A percentile compares a stretch with the other conserved stretches of the same genome.
These are phyloP conservation scores for Hippocampus kuda DNA, from an alignment of 2,797 vertebrate genomes.

Conservation along the genomic window DNA sequence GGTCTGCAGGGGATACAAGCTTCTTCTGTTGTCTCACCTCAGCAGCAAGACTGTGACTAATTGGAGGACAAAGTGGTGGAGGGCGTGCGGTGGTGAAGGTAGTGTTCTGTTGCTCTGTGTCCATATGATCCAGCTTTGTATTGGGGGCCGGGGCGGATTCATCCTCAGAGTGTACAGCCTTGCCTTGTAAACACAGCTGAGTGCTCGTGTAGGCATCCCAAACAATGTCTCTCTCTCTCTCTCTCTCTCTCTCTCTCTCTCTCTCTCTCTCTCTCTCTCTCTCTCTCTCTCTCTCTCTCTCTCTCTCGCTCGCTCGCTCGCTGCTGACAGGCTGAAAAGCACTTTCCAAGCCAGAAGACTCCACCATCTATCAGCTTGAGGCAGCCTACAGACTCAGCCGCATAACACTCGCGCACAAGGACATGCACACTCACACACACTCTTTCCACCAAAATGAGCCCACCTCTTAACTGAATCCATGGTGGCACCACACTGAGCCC, in stretches of 20 bases:
- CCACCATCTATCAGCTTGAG: slow-evolving; percentile 47
- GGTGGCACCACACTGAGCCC: slow-evolving; percentile 39
- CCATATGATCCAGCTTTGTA: slow-evolving; percentile 24
- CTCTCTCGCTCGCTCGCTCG: slow-evolving; percentile 24
- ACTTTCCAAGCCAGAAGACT: slow-evolving; percentile 35
- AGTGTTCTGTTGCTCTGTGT: slow-evolving; percentile 30
- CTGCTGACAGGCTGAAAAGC: slow-evolving; percentile 39
- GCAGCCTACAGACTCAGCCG: slow-evolving; percentile 23
- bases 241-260: slow-evolving; percentile 13
- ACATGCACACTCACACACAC: slow-evolving; percentile 27
- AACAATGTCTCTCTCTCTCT: slow-evolving; percentile 40
- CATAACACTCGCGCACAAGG: background rate
- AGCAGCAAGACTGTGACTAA: slow-evolving; percentile 45
- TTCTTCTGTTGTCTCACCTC: slow-evolving; percentile 56
- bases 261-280: slow-evolving; percentile 23
- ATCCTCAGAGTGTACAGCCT: slow-evolving; percentile 27
- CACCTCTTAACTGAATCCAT: slow-evolving; percentile 55
- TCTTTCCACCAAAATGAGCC: slow-evolving; percentile 34
- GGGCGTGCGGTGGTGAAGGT: slow-evolving; percentile 12
- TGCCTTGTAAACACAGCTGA: slow-evolving; percentile 47
- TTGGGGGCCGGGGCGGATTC: slow-evolving; percentile 19
- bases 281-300: slow-evolving; percentile 7
- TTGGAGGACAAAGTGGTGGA: slow-evolving; percentile 40
- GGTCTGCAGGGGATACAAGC: slow-evolving; percentile 56
- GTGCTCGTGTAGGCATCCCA: slow-evolving; percentile 12